These are phyloP conservation scores for Melanargia galathea DNA, from an alignment of 2,888 invertebrate species.

Conservation along the genomic window DNA sequence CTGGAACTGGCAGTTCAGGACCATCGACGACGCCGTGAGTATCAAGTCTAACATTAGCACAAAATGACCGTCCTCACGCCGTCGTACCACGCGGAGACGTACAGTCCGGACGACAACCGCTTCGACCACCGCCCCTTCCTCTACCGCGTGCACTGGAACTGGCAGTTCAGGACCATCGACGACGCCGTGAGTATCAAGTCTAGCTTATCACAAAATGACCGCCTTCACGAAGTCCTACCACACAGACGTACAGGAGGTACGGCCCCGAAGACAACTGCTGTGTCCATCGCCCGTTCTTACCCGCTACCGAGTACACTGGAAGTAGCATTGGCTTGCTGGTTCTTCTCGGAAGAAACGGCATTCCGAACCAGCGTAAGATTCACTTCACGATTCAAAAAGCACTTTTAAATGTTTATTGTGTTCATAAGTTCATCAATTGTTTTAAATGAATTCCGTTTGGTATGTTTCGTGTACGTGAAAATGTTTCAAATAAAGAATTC, in stretches of 20 bases:
- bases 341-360: too few relatives aligned
- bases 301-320: constrained; percentile 97
- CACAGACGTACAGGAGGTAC: constrained; percentile 96
- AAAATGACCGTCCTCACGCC: constrained; percentile 99
- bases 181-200: constrained; percentile 84
- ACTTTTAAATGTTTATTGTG: too few relatives aligned
- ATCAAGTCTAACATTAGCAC: constrained; percentile 76
- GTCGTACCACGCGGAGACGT: constrained; percentile 96
- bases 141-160: constrained; percentile 96
- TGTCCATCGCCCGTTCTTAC: constrained; percentile 98
- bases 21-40: constrained; percentile 93
- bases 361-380: too few relatives aligned
- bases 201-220: constrained; percentile 95
- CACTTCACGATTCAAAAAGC: too few relatives aligned
- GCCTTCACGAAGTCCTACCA: constrained; percentile 97
- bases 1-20: constrained; percentile 98
- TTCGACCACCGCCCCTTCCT: constrained; percentile 98
- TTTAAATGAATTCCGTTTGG: too few relatives aligned
- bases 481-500: too few relatives aligned
- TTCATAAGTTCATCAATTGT: too few relatives aligned
- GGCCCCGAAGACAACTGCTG: constrained; percentile 98
- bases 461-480: too few relatives aligned
- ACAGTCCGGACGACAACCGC: constrained; percentile 98
- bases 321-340: too few relatives aligned
- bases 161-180: constrained; percentile 98